phyloP scores from a whole-genome alignment of 2,888 invertebrate species.

The Drosophila heteroneura region DNA sequence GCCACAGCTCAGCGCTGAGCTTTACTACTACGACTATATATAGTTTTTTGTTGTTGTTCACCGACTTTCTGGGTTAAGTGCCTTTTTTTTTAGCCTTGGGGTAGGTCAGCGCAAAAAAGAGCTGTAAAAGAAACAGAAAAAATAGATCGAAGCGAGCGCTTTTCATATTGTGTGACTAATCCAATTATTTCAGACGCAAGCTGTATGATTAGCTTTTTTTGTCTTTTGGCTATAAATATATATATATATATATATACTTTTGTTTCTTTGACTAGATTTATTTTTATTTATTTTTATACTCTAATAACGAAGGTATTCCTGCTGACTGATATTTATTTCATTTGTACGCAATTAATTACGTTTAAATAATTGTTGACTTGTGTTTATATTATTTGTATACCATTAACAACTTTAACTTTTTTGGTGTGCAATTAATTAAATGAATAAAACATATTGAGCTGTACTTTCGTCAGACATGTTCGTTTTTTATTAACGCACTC shows the following conservation, averaged over 20 bases:
- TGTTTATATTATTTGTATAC: neutral
- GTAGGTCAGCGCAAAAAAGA: conserved; percentile 46
- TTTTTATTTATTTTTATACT: neutral
- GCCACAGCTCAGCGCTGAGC: conserved; percentile 27
- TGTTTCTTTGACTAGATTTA: neutral
- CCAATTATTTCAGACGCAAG: conserved; percentile 23
- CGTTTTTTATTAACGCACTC: neutral
- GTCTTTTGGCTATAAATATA: neutral
- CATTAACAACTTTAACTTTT: neutral
- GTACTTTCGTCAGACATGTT: neutral
- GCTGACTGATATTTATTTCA: neutral
- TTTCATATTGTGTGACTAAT: conserved; percentile 17
- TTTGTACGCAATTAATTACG: neutral
- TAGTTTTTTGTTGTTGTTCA: conserved; percentile 9
- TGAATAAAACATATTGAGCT: conserved; percentile 5
- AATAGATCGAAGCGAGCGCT: neutral
- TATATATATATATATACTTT: neutral
- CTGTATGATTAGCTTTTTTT: conserved; percentile 2
- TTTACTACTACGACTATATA: conserved; percentile 12
- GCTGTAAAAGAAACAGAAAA: neutral
- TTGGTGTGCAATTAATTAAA: neutral
- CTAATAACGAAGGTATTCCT: neutral
- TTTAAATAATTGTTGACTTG: neutral
- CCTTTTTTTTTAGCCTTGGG: conserved; percentile 53
- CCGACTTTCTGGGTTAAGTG: conserved; percentile 52